Conservation (phyloP, 1,140 invertebrate species). For the Cryptotermes secundus region DNA sequence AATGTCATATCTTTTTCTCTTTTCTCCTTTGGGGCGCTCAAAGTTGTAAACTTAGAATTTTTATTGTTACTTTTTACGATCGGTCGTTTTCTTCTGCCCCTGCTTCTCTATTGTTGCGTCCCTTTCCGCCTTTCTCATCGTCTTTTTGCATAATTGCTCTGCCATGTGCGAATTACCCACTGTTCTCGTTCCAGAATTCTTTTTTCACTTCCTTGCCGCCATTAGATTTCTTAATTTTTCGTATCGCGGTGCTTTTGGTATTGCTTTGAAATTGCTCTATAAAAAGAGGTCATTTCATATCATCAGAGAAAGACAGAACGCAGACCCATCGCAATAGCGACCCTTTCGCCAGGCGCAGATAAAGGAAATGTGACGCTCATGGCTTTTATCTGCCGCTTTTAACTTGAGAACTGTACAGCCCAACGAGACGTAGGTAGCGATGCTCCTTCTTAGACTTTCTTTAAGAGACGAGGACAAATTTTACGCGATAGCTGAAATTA, state of each 20-base stretch:
- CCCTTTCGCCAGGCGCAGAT: neutral
- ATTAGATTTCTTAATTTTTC: constrained; percentile 7
- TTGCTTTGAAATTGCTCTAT: neutral
- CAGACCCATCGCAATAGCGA: neutral
- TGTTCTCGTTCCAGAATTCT: neutral
- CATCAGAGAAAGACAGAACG: neutral
- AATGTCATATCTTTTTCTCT: constrained; percentile 8
- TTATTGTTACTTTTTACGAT: constrained; percentile 20
- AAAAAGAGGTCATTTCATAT: neutral
- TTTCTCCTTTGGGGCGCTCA: neutral
- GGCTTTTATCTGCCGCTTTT: neutral
- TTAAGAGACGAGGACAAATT: neutral
- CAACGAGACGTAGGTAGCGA: neutral
- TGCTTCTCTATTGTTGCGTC: constrained; percentile 9
- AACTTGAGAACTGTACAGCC: neutral
- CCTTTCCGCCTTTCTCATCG: neutral
- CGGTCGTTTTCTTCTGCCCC: neutral
- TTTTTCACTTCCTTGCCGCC: neutral
- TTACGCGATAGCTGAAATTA: too few species aligned
- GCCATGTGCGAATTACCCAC: neutral
- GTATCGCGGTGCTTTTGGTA: neutral
- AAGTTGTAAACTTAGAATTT: constrained; percentile 12
- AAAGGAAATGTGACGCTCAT: neutral
- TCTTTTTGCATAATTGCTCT: constrained; percentile 10
- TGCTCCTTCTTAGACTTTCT: neutral